These are phyloP conservation scores for Anoplius nigerrimus DNA, from an alignment of 2,888 invertebrate genomes.

Conservation along the genomic window DNA sequence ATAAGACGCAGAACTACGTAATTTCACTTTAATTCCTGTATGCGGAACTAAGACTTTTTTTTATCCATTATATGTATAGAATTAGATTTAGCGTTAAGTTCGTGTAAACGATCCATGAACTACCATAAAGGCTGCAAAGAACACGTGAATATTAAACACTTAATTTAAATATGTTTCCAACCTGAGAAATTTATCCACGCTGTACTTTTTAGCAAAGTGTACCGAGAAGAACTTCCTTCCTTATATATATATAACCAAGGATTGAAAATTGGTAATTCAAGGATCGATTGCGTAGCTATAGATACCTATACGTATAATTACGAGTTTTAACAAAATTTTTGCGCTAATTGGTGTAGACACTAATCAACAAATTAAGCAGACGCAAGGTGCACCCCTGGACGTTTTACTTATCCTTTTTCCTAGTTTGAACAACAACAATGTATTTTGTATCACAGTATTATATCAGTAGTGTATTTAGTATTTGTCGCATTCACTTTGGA, in stretches of 20 bases:
- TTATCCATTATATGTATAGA: conserved; percentile 9
- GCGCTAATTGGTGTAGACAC: conserved; percentile 60
- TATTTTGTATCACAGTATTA: conserved; percentile 73
- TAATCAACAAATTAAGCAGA: conserved; percentile 66
- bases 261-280: conserved; percentile 45
- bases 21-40: conserved; percentile 7
- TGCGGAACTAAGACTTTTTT: conserved; percentile 16
- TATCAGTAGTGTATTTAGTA: conserved; percentile 68
- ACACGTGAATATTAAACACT: conserved; percentile 62
- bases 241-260: conserved; percentile 20
- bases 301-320: conserved; percentile 53
- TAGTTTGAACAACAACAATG: conserved; percentile 72
- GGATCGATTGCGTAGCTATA: conserved; percentile 45
- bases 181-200: conserved; percentile 62
- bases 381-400: conserved; percentile 61
- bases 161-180: conserved; percentile 57
- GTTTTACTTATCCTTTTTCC: conserved; percentile 59
- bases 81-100: conserved; percentile 28
- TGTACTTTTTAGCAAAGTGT: conserved; percentile 57
- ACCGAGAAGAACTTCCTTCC: conserved; percentile 32
- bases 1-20: background rate
- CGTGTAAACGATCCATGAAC: conserved; percentile 44
- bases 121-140: conserved; percentile 53
- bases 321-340: conserved; percentile 60
- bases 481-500: conserved; percentile 71